Conservation (phyloP, 1,140 invertebrate genomes). For the Lucilia sericata region DNA sequence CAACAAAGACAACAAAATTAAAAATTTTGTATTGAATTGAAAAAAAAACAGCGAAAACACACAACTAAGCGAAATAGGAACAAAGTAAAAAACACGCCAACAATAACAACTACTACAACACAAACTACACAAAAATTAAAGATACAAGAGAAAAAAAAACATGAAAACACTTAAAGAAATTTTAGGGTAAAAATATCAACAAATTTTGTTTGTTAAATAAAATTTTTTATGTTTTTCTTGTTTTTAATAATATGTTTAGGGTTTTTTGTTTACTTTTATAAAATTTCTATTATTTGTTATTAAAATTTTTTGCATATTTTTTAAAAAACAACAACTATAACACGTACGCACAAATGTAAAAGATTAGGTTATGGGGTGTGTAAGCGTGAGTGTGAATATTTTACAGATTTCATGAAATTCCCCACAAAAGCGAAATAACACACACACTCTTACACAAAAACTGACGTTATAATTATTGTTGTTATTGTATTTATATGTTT, state of each 20-base stretch:
- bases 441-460: too few species aligned
- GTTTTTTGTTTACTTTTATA: neutral
- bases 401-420: neutral
- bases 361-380: neutral
- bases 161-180: neutral
- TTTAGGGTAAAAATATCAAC: neutral
- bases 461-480: neutral
- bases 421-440: neutral
- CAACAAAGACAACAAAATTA: neutral
- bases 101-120: neutral
- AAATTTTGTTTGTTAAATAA: neutral
- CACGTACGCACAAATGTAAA: neutral
- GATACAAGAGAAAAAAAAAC: neutral
- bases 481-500: neutral
- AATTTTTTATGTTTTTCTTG: neutral
- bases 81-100: neutral
- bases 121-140: neutral
- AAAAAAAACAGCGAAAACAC: constrained; percentile 11
- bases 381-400: neutral
- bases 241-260: too few species aligned
- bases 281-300: neutral
- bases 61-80: neutral
- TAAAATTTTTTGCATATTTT: neutral
- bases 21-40: neutral
- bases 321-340: neutral